Evolutionary conservation across 2,797 vertebrate species (phyloP), one percentile per base, ranked within the genome.

Genomic region (Sebastolobus altivelis): DNA sequence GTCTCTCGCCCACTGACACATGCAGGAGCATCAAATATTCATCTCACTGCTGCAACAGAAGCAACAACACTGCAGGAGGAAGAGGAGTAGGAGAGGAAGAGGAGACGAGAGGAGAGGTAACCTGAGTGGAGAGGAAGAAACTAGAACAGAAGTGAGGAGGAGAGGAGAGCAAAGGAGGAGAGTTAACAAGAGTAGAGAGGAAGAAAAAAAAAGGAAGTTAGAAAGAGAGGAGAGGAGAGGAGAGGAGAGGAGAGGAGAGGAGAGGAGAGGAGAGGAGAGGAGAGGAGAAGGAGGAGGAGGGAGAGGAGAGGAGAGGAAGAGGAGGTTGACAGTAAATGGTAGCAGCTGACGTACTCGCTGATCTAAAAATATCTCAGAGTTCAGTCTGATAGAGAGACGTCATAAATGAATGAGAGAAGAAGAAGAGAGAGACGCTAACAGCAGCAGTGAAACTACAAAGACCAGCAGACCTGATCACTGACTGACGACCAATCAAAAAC

Each of bases 21-120:
- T 72, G 35, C 55, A 79, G 73, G 59, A 85, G 82, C 87, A 92
- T 93, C 82, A 94, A 94, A 93, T 91, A 94, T 95, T 93, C 88
- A 93, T 88, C 66, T 79, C 63, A 88, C 75, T 88, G 78, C 89
- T 89, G 88, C 88, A 87, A 69, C 65, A 70, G 55, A 66, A 59
- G 67, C 25, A 82, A 59, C 46, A 85, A 72, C n/a, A 77, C 81
- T 73, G 81, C 79, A 86, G 84, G 55, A 67, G 20, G 31, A 40
- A 29, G 3, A 20, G 8, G 33, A n/a, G 8, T 16, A 33, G 9
- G 35, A 16, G 6, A 35, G 25, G 18, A 65, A n/a, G 58, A 60
- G 27, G 4, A n/a, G 69, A 20, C 7, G n/a, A 22, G 40, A 2
- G 1, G 1, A 31, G 0, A 7, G 9, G 13, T 11, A 55, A 55